Evolutionary conservation across 2,113 vertebrate species (phyloP).

Genomic region (Gallinago paraguaiae): DNA sequence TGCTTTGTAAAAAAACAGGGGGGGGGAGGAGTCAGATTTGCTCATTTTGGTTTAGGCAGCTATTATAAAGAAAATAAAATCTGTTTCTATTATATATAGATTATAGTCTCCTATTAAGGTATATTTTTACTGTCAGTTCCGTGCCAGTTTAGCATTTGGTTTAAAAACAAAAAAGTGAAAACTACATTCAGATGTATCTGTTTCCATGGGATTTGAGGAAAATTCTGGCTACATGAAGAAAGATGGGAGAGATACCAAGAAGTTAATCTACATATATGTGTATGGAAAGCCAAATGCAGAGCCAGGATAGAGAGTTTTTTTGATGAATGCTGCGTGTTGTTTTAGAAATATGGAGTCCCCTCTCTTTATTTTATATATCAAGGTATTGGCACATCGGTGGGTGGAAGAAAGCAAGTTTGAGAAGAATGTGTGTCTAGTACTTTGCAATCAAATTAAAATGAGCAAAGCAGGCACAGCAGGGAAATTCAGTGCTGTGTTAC

Average conservation of each 20-base stretch:
- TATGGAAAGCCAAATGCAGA: neutral
- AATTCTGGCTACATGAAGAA: neutral
- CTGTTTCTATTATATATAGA: fast-evolving
- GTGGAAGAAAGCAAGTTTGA: neutral
- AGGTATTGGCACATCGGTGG: neutral
- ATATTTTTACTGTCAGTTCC: neutral
- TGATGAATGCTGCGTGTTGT: neutral
- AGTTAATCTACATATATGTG: fast-evolving
- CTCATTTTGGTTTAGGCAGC: neutral
- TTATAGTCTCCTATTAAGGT: neutral
- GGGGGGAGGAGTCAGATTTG: neutral
- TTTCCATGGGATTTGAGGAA: neutral
- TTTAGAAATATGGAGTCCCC: neutral
- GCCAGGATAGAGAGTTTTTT: neutral
- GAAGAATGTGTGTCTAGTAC: neutral
- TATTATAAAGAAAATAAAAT: fast-evolving
- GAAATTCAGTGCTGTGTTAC: neutral
- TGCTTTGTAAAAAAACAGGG: neutral
- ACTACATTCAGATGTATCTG: neutral
- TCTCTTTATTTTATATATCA: neutral
- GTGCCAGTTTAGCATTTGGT: neutral
- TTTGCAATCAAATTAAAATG: neutral
- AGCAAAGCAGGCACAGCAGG: fast-evolving
- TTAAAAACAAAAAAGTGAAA: neutral
- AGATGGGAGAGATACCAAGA: neutral